These are phyloP conservation scores for Crocallis elinguaria DNA, from an alignment of 2,888 invertebrate genomes.

Conservation along the genomic window DNA sequence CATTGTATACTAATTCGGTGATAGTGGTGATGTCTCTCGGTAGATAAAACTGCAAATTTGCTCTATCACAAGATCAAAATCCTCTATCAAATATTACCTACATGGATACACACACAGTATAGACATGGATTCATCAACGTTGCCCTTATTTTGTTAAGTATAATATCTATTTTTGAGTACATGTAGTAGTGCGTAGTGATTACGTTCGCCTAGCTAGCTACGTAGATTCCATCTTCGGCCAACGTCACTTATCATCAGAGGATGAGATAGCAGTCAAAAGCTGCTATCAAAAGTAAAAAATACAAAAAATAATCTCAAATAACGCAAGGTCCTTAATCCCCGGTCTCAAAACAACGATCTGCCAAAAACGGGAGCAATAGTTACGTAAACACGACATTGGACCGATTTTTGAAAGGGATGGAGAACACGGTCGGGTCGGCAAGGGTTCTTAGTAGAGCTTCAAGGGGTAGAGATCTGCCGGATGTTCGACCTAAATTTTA, in stretches of 20 bases:
- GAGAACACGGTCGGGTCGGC: constrained; percentile 63
- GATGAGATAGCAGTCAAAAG: background rate
- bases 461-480: background rate
- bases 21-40: background rate
- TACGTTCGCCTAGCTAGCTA: no score
- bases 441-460: constrained; percentile 59
- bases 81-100: no score
- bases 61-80: background rate
- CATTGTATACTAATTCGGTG: background rate
- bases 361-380: constrained; percentile 73
- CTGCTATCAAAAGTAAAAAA: constrained; percentile 5
- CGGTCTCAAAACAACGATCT: constrained; percentile 51
- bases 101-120: no score
- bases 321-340: constrained; percentile 43
- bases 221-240: no score
- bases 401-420: constrained; percentile 80
- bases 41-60: background rate
- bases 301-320: constrained; percentile 16
- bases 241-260: no score
- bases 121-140: no score
- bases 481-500: background rate
- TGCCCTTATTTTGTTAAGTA: no score
- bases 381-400: constrained; percentile 71
- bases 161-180: no score
- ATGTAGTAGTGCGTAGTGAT: no score